phyloP scores from a whole-genome alignment of 2,797 vertebrate species.

The Urophycis tenuis region DNA sequence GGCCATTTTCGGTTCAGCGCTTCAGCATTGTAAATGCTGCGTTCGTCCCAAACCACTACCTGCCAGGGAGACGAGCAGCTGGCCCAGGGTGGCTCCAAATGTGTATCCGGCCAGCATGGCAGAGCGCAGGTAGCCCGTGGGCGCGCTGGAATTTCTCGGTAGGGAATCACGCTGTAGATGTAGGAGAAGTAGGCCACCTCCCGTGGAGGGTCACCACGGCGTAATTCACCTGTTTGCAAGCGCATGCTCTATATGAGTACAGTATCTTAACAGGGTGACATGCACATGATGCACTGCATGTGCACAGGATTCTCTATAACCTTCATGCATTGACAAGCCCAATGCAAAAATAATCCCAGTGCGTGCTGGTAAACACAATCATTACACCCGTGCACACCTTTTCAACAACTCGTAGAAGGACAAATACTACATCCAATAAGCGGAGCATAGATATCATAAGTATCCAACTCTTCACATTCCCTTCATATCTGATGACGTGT shows the following conservation, averaged over 20 bases:
- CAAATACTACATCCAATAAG: background rate
- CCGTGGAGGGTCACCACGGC: constrained; percentile 66
- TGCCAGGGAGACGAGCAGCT: constrained; percentile 66
- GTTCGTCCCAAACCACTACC: constrained; percentile 33
- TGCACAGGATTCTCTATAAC: background rate
- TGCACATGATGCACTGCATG: background rate
- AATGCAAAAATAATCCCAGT: background rate
- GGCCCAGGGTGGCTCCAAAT: constrained; percentile 63
- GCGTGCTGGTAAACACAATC: background rate
- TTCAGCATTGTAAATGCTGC: background rate
- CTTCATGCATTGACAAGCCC: background rate
- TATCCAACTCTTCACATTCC: no score
- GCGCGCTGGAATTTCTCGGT: constrained; percentile 64
- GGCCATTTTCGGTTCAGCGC: background rate
- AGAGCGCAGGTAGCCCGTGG: constrained; percentile 67
- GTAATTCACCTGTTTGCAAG: constrained; percentile 57
- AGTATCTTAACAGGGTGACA: background rate
- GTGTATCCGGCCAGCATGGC: constrained; percentile 67
- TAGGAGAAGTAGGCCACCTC: constrained; percentile 74
- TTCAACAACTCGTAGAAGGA: background rate
- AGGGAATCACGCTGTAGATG: constrained; percentile 71
- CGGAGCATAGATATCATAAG: no score
- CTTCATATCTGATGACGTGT: background rate
- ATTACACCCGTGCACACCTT: background rate
- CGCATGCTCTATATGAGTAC: no score